Evolutionary conservation across 2,888 invertebrate genomes (phyloP).

Genomic region (Pimpla rufipes): DNA sequence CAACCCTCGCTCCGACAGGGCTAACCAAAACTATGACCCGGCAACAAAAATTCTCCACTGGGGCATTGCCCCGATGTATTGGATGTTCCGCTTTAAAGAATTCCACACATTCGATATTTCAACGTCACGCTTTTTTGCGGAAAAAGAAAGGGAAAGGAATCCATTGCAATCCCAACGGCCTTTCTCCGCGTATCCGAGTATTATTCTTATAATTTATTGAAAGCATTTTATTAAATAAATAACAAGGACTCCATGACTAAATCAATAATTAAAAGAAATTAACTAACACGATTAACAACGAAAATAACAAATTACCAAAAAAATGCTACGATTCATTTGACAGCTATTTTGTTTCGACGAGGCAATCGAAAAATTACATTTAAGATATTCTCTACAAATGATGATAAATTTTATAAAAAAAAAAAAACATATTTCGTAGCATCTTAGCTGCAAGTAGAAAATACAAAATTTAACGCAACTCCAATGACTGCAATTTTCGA

Average conservation of each 20-base stretch:
- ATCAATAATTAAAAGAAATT: background rate
- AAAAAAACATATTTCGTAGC: background rate
- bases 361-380: background rate
- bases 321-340: background rate
- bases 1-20: slow-evolving; percentile 67
- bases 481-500: background rate
- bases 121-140: slow-evolving; percentile 49
- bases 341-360: background rate
- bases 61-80: slow-evolving; percentile 33
- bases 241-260: background rate
- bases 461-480: background rate
- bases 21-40: slow-evolving; percentile 61
- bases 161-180: background rate
- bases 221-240: background rate
- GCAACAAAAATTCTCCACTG: slow-evolving; percentile 67
- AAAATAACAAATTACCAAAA: no score
- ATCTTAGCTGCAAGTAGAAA: no score
- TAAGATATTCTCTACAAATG: background rate
- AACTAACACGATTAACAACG: no score
- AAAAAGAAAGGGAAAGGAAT: slow-evolving; percentile 20
- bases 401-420: background rate
- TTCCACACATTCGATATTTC: slow-evolving; percentile 48
- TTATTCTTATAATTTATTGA: background rate
- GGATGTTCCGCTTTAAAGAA: slow-evolving; percentile 66
- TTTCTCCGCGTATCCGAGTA: background rate